Evolutionary conservation across 2,113 vertebrate species (phyloP).

Genomic region (Trematocara variabile): DNA sequence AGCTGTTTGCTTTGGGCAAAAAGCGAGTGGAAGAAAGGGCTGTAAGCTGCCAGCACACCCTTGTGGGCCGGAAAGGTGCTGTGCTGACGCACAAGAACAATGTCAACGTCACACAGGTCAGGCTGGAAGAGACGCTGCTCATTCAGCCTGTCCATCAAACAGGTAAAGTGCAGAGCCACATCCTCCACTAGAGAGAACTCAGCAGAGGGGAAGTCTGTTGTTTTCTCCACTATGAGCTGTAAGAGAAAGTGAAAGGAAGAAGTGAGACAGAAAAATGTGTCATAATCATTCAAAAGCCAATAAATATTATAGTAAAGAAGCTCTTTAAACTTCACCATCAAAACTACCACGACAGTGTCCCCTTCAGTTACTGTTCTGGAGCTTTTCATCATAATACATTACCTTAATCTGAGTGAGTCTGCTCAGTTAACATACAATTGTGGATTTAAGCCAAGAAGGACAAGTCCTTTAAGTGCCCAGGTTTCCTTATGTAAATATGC

Average conservation of each 20-base stretch:
- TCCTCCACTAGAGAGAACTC: constrained; percentile 96
- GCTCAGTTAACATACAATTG: not conserved
- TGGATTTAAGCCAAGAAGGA: not conserved
- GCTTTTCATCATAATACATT: not conserved
- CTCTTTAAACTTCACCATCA: not conserved
- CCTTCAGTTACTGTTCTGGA: not conserved
- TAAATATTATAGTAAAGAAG: not conserved
- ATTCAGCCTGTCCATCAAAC: constrained; percentile 96
- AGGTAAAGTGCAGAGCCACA: constrained; percentile 90
- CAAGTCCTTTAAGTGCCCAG: not conserved
- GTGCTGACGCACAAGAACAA: constrained; percentile 90
- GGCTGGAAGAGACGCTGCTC: constrained; percentile 94
- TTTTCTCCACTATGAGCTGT: constrained; percentile 96
- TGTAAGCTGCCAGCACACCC: constrained; percentile 90
- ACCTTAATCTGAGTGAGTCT: not conserved
- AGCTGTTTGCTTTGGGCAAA: constrained; percentile 92
- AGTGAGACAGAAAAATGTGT: not conserved
- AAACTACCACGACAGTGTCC: not conserved
- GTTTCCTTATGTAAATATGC: not conserved
- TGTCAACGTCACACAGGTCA: constrained; percentile 91
- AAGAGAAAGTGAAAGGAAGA: not conserved
- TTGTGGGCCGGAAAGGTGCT: constrained; percentile 91
- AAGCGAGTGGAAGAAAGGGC: constrained; percentile 93
- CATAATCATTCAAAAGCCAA: not conserved
- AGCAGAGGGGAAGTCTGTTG: constrained; percentile 86